A percentile compares a stretch with the other conserved stretches of the same genome.
Evolutionary conservation across 2,888 invertebrate species (phyloP).

Genomic region (Sceliomorpha sp.): DNA sequence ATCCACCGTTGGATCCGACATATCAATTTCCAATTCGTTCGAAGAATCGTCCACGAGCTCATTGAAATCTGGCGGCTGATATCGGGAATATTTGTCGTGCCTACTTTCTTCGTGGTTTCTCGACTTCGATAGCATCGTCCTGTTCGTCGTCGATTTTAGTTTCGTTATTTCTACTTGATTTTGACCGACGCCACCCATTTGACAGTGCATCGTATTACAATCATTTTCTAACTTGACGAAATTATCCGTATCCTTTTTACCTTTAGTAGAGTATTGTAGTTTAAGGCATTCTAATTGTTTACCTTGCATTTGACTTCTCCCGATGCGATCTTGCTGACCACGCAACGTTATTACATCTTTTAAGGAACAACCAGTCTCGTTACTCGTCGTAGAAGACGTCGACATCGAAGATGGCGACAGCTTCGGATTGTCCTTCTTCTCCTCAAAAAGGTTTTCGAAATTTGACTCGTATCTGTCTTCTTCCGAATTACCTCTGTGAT

Average conservation of each 20-base stretch:
- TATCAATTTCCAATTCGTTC: constrained; percentile 89
- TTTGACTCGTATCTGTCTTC: constrained; percentile 87
- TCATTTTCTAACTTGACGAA: constrained; percentile 81
- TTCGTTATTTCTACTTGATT: constrained; percentile 58
- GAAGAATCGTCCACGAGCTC: constrained; percentile 88
- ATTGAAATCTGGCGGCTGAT: constrained; percentile 88
- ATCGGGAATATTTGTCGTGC: constrained; percentile 82
- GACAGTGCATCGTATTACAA: constrained; percentile 79
- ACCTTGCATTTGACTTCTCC: constrained; percentile 63
- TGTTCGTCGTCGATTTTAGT: constrained; percentile 59
- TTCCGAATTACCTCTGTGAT: constrained; percentile 84
- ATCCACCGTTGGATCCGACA: constrained; percentile 87
- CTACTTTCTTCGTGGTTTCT: constrained; percentile 65
- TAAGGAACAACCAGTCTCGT: constrained; percentile 84
- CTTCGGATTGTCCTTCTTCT: constrained; percentile 86
- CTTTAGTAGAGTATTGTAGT: constrained; percentile 61
- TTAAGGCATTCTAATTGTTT: constrained; percentile 69
- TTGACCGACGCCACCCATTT: constrained; percentile 68
- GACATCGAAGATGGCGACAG: constrained; percentile 86
- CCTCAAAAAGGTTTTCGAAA: constrained; percentile 92
- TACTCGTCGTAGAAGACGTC: constrained; percentile 83
- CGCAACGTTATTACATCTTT: constrained; percentile 84
- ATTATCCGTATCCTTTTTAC: constrained; percentile 76
- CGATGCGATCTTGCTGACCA: constrained; percentile 75
- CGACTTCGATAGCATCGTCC: constrained; percentile 61